Evolutionary conservation across 2,888 invertebrate species (phyloP).

Genomic region (Mellilla xanthometata): DNA sequence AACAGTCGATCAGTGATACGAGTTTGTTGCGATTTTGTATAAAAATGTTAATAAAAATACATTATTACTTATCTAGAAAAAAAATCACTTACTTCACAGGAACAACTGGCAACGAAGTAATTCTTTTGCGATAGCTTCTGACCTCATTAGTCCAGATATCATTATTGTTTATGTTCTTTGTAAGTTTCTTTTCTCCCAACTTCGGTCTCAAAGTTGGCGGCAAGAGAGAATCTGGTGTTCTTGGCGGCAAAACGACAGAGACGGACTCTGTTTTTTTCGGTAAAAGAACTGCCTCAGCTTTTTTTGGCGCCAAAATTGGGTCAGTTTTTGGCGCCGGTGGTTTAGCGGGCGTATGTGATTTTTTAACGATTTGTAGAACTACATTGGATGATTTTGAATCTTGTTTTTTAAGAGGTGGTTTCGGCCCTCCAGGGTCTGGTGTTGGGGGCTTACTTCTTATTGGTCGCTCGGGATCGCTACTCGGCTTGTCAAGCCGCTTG

Average conservation of each 20-base stretch:
- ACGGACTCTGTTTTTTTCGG: conserved; percentile 25
- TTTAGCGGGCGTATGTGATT: conserved; percentile 52
- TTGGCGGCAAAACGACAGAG: conserved; percentile 15
- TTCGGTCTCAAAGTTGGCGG: conserved; percentile 61
- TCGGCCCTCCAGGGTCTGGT: conserved; percentile 52
- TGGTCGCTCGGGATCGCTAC: conserved; percentile 54
- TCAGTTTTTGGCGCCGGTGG: conserved; percentile 36
- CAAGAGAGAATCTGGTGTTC: conserved; percentile 24
- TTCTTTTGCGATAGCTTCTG: conserved; percentile 46
- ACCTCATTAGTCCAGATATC: conserved; percentile 65
- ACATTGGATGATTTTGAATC: conserved; percentile 57
- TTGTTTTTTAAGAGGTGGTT: conserved; percentile 42
- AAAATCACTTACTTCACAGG: conserved; percentile 52
- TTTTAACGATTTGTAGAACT: conserved; percentile 69
- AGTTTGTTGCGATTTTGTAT: background rate
- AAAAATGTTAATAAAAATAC: background rate
- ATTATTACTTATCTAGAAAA: background rate
- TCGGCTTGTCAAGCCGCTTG: conserved; percentile 47
- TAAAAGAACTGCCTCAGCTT: conserved; percentile 1
- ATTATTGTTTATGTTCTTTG: conserved; percentile 74
- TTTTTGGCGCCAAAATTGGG: conserved; percentile 1
- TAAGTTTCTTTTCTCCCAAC: conserved; percentile 52
- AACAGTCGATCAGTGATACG: conserved; percentile 43
- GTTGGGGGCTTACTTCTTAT: conserved; percentile 48
- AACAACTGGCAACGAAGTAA: conserved; percentile 38